Evolutionary conservation across 37 sponge, comb jelly and placozoan species (phyloP), one percentile per base, ranked within the genome.

Genomic region (Corticium candelabrum): DNA sequence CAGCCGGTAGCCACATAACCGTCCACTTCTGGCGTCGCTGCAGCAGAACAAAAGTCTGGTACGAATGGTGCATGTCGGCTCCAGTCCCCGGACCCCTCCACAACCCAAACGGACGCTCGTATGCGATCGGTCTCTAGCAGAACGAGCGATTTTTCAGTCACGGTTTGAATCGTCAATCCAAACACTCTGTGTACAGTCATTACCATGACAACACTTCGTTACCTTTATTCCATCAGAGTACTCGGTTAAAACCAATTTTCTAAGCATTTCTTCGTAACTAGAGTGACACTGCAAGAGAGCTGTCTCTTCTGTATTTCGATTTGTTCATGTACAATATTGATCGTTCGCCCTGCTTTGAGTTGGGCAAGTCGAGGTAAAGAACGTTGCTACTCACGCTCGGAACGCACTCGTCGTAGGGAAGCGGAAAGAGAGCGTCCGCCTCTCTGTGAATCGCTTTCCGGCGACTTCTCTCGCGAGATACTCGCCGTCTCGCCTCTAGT

Each of bases 51-150:
- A 91, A 91, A 74, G 95, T 97, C 32, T 97, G 99, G 99, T 97
- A 97, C 37, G 99, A 97, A 72, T 97, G 99, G 99, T 81, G 82
- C 37, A 41, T 97, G 1, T 84, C 90, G 29, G 30, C 69, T 3
- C 99, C 99, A 3, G 36, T 31, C 3, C 41, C 77, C 5, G 75
- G 84, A 30, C 75, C 79, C 11, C 82, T 97, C 4, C 99, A 97
- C 39, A 97, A 97, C 74, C 80, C 90, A 5, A 78, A 75, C 27
- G 99, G 99, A 39, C 83, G 84, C 0, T 87, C 90, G 0, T 91
- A 94, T 68, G 89, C 84, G 82, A 91, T 97, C 41, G 99, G 99
- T 76, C 80, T 94, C 50, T 91, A 86, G 50, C 76, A 11, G 67
- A n/a, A n/a, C n/a, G n/a, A n/a, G n/a, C n/a, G n/a, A n/a, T n/a